Evolutionary conservation across 1,140 invertebrate species (phyloP).

Genomic region (Tyrophagus putrescentiae): DNA sequence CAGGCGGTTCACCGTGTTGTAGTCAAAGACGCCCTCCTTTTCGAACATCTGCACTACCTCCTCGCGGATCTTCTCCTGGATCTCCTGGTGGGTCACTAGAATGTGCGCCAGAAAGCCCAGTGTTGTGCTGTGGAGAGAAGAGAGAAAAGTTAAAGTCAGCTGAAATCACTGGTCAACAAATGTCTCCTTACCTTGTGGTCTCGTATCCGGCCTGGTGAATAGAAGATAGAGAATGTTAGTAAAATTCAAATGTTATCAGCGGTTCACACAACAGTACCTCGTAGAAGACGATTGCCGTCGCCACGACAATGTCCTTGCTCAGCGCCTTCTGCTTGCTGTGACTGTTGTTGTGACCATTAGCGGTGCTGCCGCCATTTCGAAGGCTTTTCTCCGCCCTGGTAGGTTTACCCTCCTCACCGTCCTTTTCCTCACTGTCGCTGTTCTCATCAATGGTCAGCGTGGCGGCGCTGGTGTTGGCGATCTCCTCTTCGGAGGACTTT

Average conservation of each 20-base stretch:
- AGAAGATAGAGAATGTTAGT: no score
- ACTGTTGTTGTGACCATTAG: neutral
- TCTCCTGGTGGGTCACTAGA: conserved; percentile 34
- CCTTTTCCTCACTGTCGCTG: neutral
- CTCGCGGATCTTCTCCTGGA: conserved; percentile 33
- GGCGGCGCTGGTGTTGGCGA: neutral
- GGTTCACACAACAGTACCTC: no score
- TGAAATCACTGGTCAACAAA: no score
- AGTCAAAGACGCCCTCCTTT: conserved; percentile 22
- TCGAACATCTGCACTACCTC: conserved; percentile 30
- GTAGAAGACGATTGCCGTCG: conserved; percentile 33
- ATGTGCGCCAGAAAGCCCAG: conserved; percentile 33
- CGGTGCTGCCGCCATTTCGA: neutral
- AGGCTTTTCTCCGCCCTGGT: neutral
- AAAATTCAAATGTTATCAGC: no score
- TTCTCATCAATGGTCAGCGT: conserved; percentile 6
- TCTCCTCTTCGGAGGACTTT: neutral
- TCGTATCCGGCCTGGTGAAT: conserved; percentile 38
- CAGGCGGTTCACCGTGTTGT: conserved; percentile 29
- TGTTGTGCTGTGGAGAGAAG: no score
- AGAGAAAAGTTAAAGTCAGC: no score
- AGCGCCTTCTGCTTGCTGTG: conserved; percentile 4
- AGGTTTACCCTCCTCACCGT: neutral
- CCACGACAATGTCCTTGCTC: conserved; percentile 30
- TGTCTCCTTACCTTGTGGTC: no score